Conservation (phyloP, 2,797 vertebrate species). For the Allobates femoralis region DNA sequence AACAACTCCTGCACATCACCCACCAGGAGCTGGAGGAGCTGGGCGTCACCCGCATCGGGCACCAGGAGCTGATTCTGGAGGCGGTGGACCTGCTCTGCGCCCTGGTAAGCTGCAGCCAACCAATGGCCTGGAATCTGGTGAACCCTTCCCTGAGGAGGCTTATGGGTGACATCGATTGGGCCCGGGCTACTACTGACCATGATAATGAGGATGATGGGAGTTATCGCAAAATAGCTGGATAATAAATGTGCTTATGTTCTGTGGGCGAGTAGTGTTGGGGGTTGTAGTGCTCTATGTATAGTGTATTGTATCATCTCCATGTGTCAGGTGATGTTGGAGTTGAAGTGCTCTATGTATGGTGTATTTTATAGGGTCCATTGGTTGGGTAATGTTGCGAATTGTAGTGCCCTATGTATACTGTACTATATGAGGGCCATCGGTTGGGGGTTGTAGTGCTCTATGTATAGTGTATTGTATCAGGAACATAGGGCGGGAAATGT, state of each 20-base stretch:
- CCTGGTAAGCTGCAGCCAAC: constrained; percentile 77
- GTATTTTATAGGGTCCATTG: background rate
- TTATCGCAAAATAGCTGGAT: too few relatives aligned
- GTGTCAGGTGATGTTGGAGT: background rate
- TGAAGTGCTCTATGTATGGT: background rate
- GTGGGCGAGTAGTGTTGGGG: background rate
- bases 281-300: background rate
- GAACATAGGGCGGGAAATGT: background rate
- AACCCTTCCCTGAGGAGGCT: too few relatives aligned
- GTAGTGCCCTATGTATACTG: background rate
- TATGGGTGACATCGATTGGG: too few relatives aligned
- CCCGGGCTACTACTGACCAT: too few relatives aligned
- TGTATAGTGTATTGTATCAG: background rate
- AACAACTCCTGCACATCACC: constrained; percentile 90
- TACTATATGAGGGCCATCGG: background rate
- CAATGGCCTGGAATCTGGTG: too few relatives aligned
- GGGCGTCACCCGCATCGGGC: constrained; percentile 86
- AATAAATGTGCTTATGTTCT: too few relatives aligned
- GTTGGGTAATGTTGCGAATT: background rate
- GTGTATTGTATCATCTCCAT: background rate
- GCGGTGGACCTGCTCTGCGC: constrained; percentile 88
- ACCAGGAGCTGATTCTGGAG: constrained; percentile 91
- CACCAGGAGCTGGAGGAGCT: constrained; percentile 90
- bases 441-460: constrained; percentile 9
- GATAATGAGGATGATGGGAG: too few relatives aligned